A percentile compares a stretch with the other conserved stretches of the same genome.
phyloP scores from a whole-genome alignment of 92 coral and sea anemone genomes.

The Palythoa caribaeorum region DNA sequence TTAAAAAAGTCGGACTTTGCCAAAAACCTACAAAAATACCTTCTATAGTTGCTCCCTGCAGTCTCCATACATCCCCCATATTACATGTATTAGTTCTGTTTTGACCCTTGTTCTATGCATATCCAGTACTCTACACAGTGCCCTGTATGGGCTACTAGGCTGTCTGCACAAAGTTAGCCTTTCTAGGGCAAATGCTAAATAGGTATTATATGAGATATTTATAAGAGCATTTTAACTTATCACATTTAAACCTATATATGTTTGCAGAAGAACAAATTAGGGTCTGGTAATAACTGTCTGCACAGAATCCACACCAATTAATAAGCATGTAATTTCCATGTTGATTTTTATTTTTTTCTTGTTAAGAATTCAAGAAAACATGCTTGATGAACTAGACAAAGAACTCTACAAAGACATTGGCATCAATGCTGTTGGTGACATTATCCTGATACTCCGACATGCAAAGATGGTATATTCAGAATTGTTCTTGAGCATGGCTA shows the following conservation, averaged over 20 bases:
- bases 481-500: neutral
- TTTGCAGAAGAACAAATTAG: neutral
- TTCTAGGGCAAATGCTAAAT: no score
- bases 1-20: neutral
- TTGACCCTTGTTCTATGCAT: neutral
- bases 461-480: slow-evolving; percentile 19
- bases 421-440: slow-evolving; percentile 31
- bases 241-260: no score
- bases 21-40: slow-evolving; percentile 3
- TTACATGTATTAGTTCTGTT: neutral
- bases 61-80: neutral
- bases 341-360: neutral
- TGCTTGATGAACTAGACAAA: slow-evolving; percentile 33
- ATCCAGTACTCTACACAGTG: neutral
- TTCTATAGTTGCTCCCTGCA: neutral
- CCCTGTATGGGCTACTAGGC: slow-evolving; percentile 2
- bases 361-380: slow-evolving; percentile 40
- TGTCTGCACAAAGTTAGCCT: neutral
- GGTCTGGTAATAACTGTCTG: neutral
- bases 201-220: no score
- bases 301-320: neutral
- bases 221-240: no score
- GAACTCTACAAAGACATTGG: slow-evolving; percentile 30
- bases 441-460: slow-evolving; percentile 25
- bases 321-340: slow-evolving; percentile 4